These are phyloP conservation scores for Diadema setosum DNA, from an alignment of 35 echinoderm and acorn worm species.

Conservation along the genomic window DNA sequence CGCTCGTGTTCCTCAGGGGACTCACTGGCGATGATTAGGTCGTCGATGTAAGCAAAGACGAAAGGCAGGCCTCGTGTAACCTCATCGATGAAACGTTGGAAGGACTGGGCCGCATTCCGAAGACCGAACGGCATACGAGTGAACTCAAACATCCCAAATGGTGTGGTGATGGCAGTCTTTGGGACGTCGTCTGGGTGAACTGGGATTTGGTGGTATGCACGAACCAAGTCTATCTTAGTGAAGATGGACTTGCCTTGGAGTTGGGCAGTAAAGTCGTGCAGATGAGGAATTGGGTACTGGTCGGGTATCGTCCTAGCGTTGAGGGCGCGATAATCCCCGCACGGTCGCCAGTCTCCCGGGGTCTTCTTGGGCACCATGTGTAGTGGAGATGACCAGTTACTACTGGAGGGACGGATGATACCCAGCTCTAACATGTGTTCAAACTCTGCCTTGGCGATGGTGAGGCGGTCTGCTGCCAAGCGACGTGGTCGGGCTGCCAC, in stretches of 20 bases:
- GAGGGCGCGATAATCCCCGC: conserved; percentile 47
- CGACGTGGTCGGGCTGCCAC: background rate
- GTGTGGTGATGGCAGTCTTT: conserved; percentile 55
- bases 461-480: conserved; percentile 4
- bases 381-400: conserved; percentile 41
- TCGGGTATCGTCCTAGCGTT: conserved; percentile 36
- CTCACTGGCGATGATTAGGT: conserved; percentile 41
- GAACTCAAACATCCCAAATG: conserved; percentile 33
- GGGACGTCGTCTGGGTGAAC: conserved; percentile 14
- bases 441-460: conserved; percentile 39
- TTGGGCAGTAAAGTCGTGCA: conserved; percentile 43
- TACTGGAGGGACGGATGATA: conserved; percentile 35
- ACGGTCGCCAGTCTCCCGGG: too few relatives aligned
- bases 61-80: conserved; percentile 29
- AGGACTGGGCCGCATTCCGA: conserved; percentile 43
- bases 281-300: conserved; percentile 48
- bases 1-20: background rate
- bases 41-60: conserved; percentile 47
- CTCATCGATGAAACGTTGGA: conserved; percentile 59
- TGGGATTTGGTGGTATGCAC: conserved; percentile 58
- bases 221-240: conserved; percentile 45
- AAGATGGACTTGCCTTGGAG: conserved; percentile 25
- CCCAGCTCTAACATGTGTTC: conserved; percentile 55
- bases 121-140: conserved; percentile 29
- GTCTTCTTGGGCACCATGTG: conserved; percentile 63